Base-by-base conservation (phyloP, 2,888 invertebrate genomes). In the Eudemis profundana region DNA sequence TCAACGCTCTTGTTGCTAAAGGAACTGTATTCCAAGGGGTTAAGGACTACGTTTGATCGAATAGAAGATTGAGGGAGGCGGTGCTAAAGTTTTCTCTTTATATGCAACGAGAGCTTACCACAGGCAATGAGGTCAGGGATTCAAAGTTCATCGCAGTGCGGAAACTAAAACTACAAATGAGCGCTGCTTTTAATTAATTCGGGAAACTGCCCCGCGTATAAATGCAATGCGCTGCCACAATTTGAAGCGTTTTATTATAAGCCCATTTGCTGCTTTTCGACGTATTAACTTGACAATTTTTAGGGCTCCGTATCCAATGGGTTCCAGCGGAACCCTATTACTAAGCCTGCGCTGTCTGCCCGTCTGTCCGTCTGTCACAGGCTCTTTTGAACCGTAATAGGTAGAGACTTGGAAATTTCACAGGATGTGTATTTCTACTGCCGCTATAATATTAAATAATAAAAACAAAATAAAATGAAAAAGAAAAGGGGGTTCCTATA, bases 81-180 rank as follows among this genome's bases (percentile, higher is more conserved):
- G 27, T 54, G 21, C 2, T 23, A 12, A 42, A 42, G 42, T 54
- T 42, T 54, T 29, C 10, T 33, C n/a, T 29, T 63, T 49, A 23
- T 42, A 57, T 63, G 57, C 50, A 50, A 36, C 49, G 50, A 57
- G 51, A 51, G 44, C 57, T 57, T 27, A 51, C 64, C 64, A 38
- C 59, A 59, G 51, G 56, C 64, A 46, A 65, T 46, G 59, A 51
- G 64, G 64, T 59, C 64, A 46, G 64, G 57, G 27, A 51, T 65
- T 51, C 38, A 65, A 59, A 65, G 64, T 65, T 65, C 64, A 65
- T 65, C 51, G 64, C 64, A 65, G 36, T 65, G 64, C 64, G 64
- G 59, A 59, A 65, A 53, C 64, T 65, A 64, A 64, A 67, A 67
- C 67, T 67, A 67, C 67, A 57, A 67, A 67, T 64, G 67, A 64